Percentiles rank a stretch among this genome's conserved stretches.
Evolutionary conservation across 1,140 invertebrate species (phyloP).

Genomic region (Bombus superbus): DNA sequence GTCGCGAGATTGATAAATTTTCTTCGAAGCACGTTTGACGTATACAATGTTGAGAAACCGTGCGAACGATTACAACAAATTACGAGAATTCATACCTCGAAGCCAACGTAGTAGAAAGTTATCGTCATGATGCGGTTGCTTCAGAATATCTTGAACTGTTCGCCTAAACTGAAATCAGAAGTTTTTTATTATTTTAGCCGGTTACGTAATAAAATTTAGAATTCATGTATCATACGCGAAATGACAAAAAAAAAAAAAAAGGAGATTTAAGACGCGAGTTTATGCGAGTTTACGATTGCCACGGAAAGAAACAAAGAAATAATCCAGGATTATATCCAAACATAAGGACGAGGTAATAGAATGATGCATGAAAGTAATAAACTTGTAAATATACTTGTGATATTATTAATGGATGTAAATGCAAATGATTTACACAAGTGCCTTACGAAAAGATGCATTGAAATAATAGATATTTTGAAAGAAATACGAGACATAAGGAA

Average conservation of each 20-base stretch:
- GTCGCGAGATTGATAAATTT: neutral
- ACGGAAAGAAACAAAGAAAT: too few relatives aligned
- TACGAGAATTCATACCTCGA: conserved; percentile 85
- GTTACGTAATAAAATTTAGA: neutral
- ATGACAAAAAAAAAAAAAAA: neutral
- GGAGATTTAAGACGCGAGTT: neutral
- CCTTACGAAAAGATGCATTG: neutral
- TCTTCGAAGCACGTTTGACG: neutral
- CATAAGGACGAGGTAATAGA: neutral
- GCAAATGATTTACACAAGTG: neutral
- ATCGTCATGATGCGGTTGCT: conserved; percentile 89
- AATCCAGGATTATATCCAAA: too few relatives aligned
- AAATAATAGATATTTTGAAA: too few relatives aligned
- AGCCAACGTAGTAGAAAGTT: conserved; percentile 91
- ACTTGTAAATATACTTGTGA: too few relatives aligned
- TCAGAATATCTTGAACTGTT: conserved; percentile 85
- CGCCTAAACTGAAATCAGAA: conserved; percentile 87
- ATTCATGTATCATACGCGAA: neutral
- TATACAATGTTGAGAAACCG: neutral
- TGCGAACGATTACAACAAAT: conserved; percentile 11
- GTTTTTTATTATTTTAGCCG: neutral
- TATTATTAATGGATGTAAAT: neutral
- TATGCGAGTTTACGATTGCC: neutral
- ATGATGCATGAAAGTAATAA: neutral
- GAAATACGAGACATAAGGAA: too few relatives aligned